Percentiles rank a stretch among this genome's conserved stretches.
phyloP scores from a whole-genome alignment of 2,797 vertebrate genomes.

The Acanthurus tractus region DNA sequence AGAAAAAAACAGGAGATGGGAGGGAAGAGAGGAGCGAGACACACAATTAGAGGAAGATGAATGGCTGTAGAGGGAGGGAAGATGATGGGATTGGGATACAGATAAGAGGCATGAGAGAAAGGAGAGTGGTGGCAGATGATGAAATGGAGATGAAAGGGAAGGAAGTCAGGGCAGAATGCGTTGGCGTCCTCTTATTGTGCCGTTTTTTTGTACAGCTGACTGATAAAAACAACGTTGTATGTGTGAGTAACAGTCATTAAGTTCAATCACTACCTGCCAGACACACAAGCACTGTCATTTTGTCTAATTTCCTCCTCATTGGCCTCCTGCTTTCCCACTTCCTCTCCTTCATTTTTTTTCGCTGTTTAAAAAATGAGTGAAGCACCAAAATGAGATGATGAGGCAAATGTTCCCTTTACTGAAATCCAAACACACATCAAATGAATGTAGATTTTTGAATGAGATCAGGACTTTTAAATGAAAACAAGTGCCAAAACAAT shows the following conservation, averaged over 20 bases:
- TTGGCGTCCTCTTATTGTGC: conserved; percentile 17
- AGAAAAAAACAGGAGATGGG: conserved; percentile 14
- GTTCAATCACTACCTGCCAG: conserved; percentile 43
- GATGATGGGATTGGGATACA: conserved; percentile 56
- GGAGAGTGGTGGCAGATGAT: conserved; percentile 34
- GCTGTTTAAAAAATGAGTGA: conserved; percentile 5
- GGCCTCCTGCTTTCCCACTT: conserved; percentile 8
- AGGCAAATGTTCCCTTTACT: conserved; percentile 34
- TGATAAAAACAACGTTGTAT: conserved; percentile 32
- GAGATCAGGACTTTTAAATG: background rate
- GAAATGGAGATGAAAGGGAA: conserved; percentile 52
- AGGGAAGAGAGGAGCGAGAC: too few relatives aligned
- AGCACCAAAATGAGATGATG: background rate
- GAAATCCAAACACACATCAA: background rate
- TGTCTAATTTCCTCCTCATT: conserved; percentile 32
- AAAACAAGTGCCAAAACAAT: too few relatives aligned
- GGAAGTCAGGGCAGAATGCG: conserved; percentile 13
- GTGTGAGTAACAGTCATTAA: conserved; percentile 43
- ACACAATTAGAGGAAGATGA: too few relatives aligned
- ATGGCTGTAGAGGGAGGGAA: conserved; percentile 14
- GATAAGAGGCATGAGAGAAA: conserved; percentile 48
- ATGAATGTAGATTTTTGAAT: conserved; percentile 48
- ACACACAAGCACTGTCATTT: conserved; percentile 5
- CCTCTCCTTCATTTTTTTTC: background rate
- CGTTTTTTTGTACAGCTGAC: conserved; percentile 35